These are phyloP conservation scores for Nymphicus hollandicus DNA, from an alignment of 2,113 vertebrate species.

Conservation along the genomic window DNA sequence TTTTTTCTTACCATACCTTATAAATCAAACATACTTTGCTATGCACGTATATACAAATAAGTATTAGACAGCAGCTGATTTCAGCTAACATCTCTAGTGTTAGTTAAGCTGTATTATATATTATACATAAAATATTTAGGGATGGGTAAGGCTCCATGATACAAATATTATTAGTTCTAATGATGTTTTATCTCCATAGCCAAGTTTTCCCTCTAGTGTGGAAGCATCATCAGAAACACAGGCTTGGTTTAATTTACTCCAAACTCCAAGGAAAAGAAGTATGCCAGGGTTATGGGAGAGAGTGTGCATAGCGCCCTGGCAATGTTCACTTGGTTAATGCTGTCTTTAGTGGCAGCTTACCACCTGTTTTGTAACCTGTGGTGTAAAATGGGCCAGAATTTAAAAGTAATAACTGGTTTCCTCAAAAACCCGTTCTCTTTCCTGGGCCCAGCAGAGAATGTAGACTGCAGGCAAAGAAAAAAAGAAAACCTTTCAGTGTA, in stretches of 20 bases:
- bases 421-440: background rate
- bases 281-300: background rate
- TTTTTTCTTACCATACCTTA: background rate
- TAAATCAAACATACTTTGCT: background rate
- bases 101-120: background rate
- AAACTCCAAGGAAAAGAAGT: background rate
- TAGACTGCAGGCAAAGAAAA: background rate
- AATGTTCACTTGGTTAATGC: background rate
- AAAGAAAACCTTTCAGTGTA: background rate
- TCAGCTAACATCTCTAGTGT: background rate
- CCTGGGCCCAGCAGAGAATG: background rate
- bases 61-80: background rate
- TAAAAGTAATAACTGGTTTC: background rate
- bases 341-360: background rate
- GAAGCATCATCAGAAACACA: background rate
- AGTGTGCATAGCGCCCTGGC: background rate
- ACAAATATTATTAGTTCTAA: background rate
- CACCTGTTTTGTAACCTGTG: background rate
- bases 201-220: background rate
- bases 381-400: background rate
- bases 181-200: background rate
- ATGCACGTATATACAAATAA: background rate
- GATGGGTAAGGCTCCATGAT: background rate
- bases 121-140: background rate
- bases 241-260: background rate